A percentile compares a stretch with the other conserved stretches of the same genome.
Evolutionary conservation across 2,797 vertebrate species (phyloP).

Genomic region (Tokudaia tokunoshimensis): DNA sequence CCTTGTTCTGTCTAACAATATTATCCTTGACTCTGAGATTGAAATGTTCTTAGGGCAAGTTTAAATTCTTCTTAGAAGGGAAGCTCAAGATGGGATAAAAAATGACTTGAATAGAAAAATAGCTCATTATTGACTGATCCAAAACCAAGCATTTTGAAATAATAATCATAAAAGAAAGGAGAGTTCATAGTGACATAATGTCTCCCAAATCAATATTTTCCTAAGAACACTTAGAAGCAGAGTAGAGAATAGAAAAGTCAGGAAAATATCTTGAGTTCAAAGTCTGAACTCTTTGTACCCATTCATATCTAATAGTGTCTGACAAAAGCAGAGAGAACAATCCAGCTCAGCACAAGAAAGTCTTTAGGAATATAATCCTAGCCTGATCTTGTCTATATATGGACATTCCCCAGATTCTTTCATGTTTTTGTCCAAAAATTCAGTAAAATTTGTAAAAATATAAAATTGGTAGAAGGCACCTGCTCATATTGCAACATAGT

Average conservation of each 20-base stretch:
- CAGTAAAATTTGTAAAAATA: not conserved
- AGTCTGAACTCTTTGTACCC: not conserved
- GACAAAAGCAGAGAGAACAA: not conserved
- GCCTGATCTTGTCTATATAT: not conserved
- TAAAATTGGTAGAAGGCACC: not conserved
- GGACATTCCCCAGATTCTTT: not conserved
- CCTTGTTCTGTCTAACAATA: not conserved
- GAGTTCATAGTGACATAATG: not conserved
- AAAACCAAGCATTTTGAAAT: slow-evolving; percentile 31
- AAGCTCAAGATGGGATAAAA: slow-evolving; percentile 34
- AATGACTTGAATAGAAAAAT: not conserved
- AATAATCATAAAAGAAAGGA: slow-evolving; percentile 34
- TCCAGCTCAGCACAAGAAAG: rapidly evolving
- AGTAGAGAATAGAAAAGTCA: not conserved
- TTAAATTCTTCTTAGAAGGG: slow-evolving; percentile 1
- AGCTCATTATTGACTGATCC: not conserved
- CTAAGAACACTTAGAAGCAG: not conserved
- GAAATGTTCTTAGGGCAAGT: slow-evolving; percentile 10
- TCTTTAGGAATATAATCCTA: not conserved
- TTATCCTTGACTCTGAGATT: slow-evolving; percentile 11
- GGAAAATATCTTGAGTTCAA: slow-evolving; percentile 20
- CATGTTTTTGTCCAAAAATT: not conserved
- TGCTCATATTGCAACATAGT: not conserved
- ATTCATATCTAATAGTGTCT: not conserved
- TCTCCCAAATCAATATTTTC: slow-evolving; percentile 7